These are phyloP conservation scores for Galeopsomyia nigrocyanea DNA, from an alignment of 2,888 invertebrate species.

Conservation along the genomic window DNA sequence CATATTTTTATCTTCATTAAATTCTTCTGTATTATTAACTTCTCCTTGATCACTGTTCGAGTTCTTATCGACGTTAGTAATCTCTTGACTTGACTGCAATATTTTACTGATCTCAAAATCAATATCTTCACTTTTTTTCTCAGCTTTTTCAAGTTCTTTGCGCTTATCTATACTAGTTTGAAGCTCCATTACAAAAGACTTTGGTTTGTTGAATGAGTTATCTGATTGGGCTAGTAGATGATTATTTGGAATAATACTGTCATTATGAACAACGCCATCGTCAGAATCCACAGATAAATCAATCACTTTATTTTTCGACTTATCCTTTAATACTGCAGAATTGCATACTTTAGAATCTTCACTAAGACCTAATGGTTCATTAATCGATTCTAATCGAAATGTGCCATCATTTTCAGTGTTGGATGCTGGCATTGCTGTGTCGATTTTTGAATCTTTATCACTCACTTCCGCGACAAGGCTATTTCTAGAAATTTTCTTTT, in stretches of 20 bases:
- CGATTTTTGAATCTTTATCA: background rate
- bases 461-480: background rate
- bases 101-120: constrained; percentile 36
- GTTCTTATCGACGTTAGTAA: background rate
- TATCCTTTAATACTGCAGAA: constrained; percentile 3
- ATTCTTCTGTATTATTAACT: background rate
- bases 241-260: constrained; percentile 15
- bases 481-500: background rate
- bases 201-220: constrained; percentile 10
- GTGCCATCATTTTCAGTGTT: constrained; percentile 20
- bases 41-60: too few relatives aligned
- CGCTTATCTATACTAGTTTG: background rate
- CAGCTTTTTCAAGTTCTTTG: background rate
- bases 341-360: constrained; percentile 8
- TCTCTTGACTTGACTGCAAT: constrained; percentile 1
- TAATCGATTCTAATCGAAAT: constrained; percentile 6
- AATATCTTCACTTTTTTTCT: constrained; percentile 24
- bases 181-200: background rate
- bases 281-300: constrained; percentile 37
- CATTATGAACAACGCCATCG: constrained; percentile 19
- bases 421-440: background rate
- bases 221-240: constrained; percentile 10
- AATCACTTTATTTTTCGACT: constrained; percentile 16
- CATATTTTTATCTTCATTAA: background rate
- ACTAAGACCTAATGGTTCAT: constrained; percentile 7